Evolutionary conservation across 2,113 vertebrate genomes (phyloP), one percentile per base, ranked within the genome.

Genomic region (Spizaetus ornatus): DNA sequence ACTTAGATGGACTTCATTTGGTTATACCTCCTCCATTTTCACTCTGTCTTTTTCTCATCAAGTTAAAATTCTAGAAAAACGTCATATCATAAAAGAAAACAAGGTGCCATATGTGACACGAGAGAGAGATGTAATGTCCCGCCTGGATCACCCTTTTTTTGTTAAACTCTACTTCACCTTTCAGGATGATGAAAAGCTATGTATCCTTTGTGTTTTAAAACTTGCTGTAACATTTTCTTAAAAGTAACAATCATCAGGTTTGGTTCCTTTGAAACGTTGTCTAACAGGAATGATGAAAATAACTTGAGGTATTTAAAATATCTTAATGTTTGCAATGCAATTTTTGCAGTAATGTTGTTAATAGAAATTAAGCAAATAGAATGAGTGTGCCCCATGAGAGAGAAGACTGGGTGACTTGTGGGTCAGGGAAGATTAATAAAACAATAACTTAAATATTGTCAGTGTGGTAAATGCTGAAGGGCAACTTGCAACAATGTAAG

Each of bases 1-100:
- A 32, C 38, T 65, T 42, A 52, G 17, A 36, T 73, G 63, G 32
- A 42, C 27, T 53, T 93, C 12, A 38, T 87, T 94, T 61, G 65
- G 10, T 89, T 87, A 65, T 70, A 93, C 15, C 27, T 95, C 10
- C 65, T 90, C 16, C 50, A 69, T 96, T 90, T 95, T 95, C 29
- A 90, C 45, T 84, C 45, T 90, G 10, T 36, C 62, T 97, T 88
- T 93, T 95, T 90, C 92, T 93, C 66, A 53, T 97, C 31, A 97
- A 99, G 99, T 99, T 98, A 99, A 99, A 98, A 99, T 99, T 97
- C 98, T 99, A 98, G 99, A 99, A 97, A 99, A 99, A 70, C 99
- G 99, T 90, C 99, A 99, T 97, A 99, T 99, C 98, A 99, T 99
- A 97, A 99, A 99, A 98, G 99, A 99, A 98, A 99, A 99, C 97